phyloP scores from a whole-genome alignment of 1,140 invertebrate genomes.

The Drosophila santomea region DNA sequence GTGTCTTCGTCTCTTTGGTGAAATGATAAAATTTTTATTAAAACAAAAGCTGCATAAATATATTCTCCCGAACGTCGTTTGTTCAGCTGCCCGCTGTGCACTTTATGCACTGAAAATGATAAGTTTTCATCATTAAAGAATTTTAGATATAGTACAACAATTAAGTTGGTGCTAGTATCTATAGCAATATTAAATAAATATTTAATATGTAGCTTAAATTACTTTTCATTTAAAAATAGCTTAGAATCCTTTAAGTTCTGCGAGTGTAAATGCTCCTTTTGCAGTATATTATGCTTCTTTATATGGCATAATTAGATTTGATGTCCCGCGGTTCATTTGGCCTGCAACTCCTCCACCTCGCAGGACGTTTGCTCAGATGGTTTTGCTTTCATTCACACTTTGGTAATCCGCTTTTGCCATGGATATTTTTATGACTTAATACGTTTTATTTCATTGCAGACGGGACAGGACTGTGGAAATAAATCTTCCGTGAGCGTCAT shows the following conservation, averaged over 20 bases:
- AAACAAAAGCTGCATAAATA: constrained; percentile 82
- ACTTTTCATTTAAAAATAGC: background rate
- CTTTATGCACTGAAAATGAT: constrained; percentile 20
- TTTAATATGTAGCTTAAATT: no score
- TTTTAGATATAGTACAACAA: background rate
- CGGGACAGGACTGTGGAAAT: constrained; percentile 52
- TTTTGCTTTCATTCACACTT: constrained; percentile 66
- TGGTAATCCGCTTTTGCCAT: constrained; percentile 73
- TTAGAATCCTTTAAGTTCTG: background rate
- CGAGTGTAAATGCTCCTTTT: constrained; percentile 4
- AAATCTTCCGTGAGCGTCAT: constrained; percentile 73
- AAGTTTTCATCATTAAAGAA: background rate
- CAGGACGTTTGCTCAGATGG: constrained; percentile 23
- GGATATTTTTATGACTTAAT: constrained; percentile 78
- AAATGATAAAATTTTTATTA: constrained; percentile 82
- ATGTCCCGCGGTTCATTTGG: constrained; percentile 57
- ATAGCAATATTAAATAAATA: no score
- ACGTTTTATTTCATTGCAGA: constrained; percentile 78
- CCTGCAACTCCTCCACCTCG: constrained; percentile 13
- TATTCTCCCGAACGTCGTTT: constrained; percentile 35
- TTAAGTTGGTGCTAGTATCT: background rate
- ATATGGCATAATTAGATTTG: constrained; percentile 81
- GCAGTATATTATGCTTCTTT: constrained; percentile 20
- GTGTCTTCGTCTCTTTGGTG: constrained; percentile 31
- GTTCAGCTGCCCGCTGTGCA: constrained; percentile 62